phyloP scores from a whole-genome alignment of 1,140 invertebrate genomes.

The Heliothis virescens region DNA sequence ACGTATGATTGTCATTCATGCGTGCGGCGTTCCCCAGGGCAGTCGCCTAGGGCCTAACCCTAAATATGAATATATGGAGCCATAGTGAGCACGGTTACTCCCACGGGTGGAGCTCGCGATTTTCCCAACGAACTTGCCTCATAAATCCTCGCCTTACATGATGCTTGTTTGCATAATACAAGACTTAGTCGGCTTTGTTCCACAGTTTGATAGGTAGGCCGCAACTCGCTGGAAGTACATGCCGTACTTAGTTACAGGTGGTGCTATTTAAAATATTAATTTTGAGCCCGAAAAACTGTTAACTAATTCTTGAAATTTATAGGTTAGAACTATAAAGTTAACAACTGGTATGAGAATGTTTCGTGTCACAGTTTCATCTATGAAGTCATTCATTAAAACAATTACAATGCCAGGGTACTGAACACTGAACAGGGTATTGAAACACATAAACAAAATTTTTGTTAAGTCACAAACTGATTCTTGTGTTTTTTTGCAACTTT shows the following conservation, averaged over 20 bases:
- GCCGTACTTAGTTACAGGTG: conserved; percentile 41
- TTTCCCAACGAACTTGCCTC: conserved; percentile 80
- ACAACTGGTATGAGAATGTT: no score
- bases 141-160: conserved; percentile 85
- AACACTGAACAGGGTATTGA: no score
- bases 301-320: not conserved
- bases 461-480: no score
- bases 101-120: conserved; percentile 73
- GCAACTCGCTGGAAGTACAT: conserved; percentile 30
- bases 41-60: conserved; percentile 59
- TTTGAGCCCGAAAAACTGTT: not conserved
- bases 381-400: no score
- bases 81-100: conserved; percentile 69
- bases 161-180: conserved; percentile 86
- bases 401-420: no score
- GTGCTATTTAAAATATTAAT: conserved; percentile 39
- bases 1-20: conserved; percentile 62
- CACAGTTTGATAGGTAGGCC: conserved; percentile 76
- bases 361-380: no score
- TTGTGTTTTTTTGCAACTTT: no score
- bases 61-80: conserved; percentile 80
- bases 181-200: conserved; percentile 84
- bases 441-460: no score
- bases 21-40: conserved; percentile 55
- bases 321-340: no score